These are phyloP conservation scores for Cerastis rubricosa DNA, from an alignment of 2,888 invertebrate genomes.

Conservation along the genomic window DNA sequence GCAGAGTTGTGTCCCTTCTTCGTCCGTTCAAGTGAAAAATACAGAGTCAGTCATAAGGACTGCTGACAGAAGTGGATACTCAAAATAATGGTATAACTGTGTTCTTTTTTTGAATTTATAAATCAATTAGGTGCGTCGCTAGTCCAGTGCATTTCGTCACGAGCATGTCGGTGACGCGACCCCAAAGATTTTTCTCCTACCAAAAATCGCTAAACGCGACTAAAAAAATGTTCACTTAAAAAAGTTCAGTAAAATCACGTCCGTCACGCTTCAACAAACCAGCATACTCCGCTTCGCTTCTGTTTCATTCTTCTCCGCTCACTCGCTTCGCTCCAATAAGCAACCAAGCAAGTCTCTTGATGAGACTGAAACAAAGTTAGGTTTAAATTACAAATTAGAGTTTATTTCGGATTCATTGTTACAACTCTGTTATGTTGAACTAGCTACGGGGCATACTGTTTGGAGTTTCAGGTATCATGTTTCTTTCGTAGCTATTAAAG, in stretches of 20 bases:
- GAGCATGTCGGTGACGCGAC: too few relatives aligned
- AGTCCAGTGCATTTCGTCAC: too few relatives aligned
- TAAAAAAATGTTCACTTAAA: too few relatives aligned
- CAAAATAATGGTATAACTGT: too few relatives aligned
- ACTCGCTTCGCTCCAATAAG: neutral
- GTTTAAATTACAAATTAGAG: constrained; percentile 60
- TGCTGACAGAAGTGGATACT: too few relatives aligned
- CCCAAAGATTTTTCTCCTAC: too few relatives aligned
- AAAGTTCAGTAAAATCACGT: constrained; percentile 6
- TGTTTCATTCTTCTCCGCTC: neutral
- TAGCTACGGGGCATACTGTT: constrained; percentile 34
- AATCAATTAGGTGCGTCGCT: too few relatives aligned
- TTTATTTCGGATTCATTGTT: constrained; percentile 50
- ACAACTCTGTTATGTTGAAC: constrained; percentile 29
- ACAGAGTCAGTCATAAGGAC: too few relatives aligned
- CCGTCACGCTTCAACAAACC: neutral
- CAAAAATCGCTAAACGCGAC: too few relatives aligned
- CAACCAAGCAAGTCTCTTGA: constrained; percentile 10
- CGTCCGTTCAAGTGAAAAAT: neutral
- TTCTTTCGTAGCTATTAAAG: constrained; percentile 24
- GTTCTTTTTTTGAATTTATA: too few relatives aligned
- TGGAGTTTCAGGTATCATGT: constrained; percentile 22
- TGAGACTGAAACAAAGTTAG: constrained; percentile 49
- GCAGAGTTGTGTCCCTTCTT: neutral
- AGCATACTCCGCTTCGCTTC: neutral